Percentiles rank a stretch among this genome's conserved stretches.
Evolutionary conservation across 2,113 vertebrate species (phyloP).

Genomic region (Prunella himalayana): DNA sequence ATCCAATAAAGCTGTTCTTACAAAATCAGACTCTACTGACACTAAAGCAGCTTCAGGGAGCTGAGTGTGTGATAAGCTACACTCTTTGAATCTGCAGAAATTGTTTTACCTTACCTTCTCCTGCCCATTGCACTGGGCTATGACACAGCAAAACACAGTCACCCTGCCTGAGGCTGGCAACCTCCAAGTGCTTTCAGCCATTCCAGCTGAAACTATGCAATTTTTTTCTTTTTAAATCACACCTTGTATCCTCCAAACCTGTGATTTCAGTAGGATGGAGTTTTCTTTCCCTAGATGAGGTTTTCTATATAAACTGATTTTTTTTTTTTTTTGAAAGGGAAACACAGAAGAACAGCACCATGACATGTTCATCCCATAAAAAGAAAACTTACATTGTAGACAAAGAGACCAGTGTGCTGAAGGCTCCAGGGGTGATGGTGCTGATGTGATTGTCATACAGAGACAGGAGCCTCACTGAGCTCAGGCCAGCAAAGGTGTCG

Average conservation of each 20-base stretch:
- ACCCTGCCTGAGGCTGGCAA: neutral
- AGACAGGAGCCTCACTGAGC: constrained; percentile 92
- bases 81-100: neutral
- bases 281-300: neutral
- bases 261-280: neutral
- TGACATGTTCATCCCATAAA: no score
- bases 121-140: neutral
- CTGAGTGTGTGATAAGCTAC: neutral
- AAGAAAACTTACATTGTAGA: constrained; percentile 91
- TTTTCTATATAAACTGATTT: neutral
- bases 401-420: constrained; percentile 91
- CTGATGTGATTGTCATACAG: constrained; percentile 95
- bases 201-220: neutral
- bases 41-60: neutral
- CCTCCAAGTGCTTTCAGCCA: neutral
- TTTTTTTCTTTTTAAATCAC: neutral
- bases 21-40: neutral
- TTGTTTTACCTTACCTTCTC: neutral
- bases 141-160: neutral
- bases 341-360: neutral
- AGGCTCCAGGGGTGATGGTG: constrained; percentile 92
- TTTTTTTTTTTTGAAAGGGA: neutral
- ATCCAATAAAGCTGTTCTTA: neutral
- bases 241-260: neutral
- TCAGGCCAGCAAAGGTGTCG: constrained; percentile 90